Evolutionary conservation across 2,888 invertebrate genomes (phyloP).

Genomic region (Diarsia brunnea): DNA sequence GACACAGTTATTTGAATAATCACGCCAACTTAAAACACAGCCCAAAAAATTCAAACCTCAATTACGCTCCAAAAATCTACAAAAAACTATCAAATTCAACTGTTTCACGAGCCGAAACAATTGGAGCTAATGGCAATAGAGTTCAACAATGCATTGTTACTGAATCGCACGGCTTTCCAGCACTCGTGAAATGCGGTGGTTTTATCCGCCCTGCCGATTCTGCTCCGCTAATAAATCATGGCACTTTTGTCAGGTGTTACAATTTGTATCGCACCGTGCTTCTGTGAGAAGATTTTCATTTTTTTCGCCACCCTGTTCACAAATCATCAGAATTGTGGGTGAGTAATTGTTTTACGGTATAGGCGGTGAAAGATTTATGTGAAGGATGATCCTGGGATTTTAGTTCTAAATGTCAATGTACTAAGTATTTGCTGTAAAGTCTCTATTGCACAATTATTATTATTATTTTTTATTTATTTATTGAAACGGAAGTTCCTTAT

Average conservation of each 20-base stretch:
- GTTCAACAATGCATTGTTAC: slow-evolving; percentile 74
- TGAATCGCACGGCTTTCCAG: slow-evolving; percentile 70
- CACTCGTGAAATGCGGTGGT: slow-evolving; percentile 74
- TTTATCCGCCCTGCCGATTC: slow-evolving; percentile 76
- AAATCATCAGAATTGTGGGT: slow-evolving; percentile 66
- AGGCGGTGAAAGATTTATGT: slow-evolving; percentile 57
- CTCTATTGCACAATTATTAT: not conserved
- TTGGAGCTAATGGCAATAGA: slow-evolving; percentile 71
- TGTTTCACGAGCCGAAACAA: slow-evolving; percentile 67
- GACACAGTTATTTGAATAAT: not conserved
- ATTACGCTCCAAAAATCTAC: not conserved
- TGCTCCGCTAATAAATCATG: slow-evolving; percentile 79
- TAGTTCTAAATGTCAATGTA: not conserved
- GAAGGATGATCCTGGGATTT: slow-evolving; percentile 24
- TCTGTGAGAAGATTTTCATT: slow-evolving; percentile 72
- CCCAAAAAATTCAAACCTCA: not conserved
- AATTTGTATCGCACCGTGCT: slow-evolving; percentile 75
- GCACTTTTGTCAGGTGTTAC: slow-evolving; percentile 81
- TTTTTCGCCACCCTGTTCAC: slow-evolving; percentile 66
- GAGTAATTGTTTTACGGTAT: slow-evolving; percentile 67
- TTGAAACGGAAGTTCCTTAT: too few relatives aligned
- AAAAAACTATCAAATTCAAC: slow-evolving; percentile 47
- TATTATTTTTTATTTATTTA: too few relatives aligned
- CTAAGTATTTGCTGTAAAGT: not conserved
- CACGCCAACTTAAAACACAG: not conserved